phyloP scores from a whole-genome alignment of 2,888 invertebrate species.

The Choreutis nemorana region DNA sequence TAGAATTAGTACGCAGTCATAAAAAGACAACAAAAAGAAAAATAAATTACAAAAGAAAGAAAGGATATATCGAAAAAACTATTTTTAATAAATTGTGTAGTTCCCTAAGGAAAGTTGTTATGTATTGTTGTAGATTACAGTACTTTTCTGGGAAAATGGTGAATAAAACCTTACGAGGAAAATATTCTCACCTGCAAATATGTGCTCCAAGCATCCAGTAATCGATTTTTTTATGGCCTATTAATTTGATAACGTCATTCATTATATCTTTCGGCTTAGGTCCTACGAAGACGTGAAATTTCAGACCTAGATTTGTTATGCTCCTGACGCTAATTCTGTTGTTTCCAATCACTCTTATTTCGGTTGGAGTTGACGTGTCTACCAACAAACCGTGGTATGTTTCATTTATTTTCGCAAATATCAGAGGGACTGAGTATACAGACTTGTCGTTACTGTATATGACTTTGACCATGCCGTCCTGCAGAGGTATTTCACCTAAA shows the following conservation, averaged over 20 bases:
- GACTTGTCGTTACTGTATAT: slow-evolving; percentile 54
- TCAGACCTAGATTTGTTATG: slow-evolving; percentile 46
- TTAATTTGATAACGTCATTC: slow-evolving; percentile 32
- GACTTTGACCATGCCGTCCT: slow-evolving; percentile 28
- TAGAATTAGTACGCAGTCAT: too few species aligned
- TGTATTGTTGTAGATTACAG: not conserved
- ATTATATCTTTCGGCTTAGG: slow-evolving; percentile 43
- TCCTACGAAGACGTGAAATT: slow-evolving; percentile 47
- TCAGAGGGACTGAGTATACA: slow-evolving; percentile 50
- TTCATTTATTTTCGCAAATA: slow-evolving; percentile 57
- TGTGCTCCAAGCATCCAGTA: slow-evolving; percentile 59
- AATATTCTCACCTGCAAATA: slow-evolving; percentile 43
- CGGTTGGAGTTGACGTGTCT: slow-evolving; percentile 60
- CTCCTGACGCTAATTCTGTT: slow-evolving; percentile 64
- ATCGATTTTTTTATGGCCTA: slow-evolving; percentile 28
- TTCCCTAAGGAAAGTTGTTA: not conserved
- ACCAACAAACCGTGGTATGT: slow-evolving; percentile 66
- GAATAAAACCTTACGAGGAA: slow-evolving; percentile 3
- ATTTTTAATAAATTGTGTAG: too few species aligned
- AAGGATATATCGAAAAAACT: too few species aligned
- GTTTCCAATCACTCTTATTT: slow-evolving; percentile 56
- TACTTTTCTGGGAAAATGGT: not conserved
- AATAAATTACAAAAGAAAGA: too few species aligned
- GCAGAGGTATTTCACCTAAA: slow-evolving; percentile 56
- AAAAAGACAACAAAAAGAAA: too few species aligned